These are phyloP conservation scores for Eubasilissa splendida DNA, from an alignment of 2,888 invertebrate genomes.

Conservation along the genomic window DNA sequence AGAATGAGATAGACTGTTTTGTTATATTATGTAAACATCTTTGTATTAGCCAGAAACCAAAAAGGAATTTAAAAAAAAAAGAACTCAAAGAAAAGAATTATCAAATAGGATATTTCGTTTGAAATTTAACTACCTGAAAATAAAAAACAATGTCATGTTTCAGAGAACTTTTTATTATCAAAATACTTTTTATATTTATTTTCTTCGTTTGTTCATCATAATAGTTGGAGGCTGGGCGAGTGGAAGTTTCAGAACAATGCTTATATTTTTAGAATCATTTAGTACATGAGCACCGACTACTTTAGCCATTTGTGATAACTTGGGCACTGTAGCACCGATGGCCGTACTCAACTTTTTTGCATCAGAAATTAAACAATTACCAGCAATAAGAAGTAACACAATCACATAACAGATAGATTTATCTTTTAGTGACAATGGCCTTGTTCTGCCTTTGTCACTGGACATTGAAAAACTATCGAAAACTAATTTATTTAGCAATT, in stretches of 20 bases:
- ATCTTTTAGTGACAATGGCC: slow-evolving; percentile 53
- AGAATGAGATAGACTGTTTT: too few relatives aligned
- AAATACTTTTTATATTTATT: too few relatives aligned
- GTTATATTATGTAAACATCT: too few relatives aligned
- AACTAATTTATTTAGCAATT: slow-evolving; percentile 46
- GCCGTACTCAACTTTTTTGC: slow-evolving; percentile 33
- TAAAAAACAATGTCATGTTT: too few relatives aligned
- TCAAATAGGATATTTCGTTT: too few relatives aligned
- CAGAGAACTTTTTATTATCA: too few relatives aligned
- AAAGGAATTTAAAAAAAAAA: too few relatives aligned
- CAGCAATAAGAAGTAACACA: slow-evolving; percentile 46
- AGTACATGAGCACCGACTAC: slow-evolving; percentile 50
- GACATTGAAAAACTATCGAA: slow-evolving; percentile 52
- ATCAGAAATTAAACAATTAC: slow-evolving; percentile 46
- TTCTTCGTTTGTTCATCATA: too few relatives aligned
- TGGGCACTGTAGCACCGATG: slow-evolving; percentile 38
- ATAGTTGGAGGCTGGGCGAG: slow-evolving; percentile 40
- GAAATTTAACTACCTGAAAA: too few relatives aligned
- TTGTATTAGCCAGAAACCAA: too few relatives aligned
- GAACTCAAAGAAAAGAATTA: too few relatives aligned
- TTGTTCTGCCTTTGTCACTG: slow-evolving; percentile 53
- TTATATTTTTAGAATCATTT: slow-evolving; percentile 7
- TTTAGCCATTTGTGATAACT: slow-evolving; percentile 49
- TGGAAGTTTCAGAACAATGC: slow-evolving; percentile 53
- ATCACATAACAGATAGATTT: slow-evolving; percentile 52